phyloP scores from a whole-genome alignment of 2,888 invertebrate genomes.

The Calephelis perditalis region DNA sequence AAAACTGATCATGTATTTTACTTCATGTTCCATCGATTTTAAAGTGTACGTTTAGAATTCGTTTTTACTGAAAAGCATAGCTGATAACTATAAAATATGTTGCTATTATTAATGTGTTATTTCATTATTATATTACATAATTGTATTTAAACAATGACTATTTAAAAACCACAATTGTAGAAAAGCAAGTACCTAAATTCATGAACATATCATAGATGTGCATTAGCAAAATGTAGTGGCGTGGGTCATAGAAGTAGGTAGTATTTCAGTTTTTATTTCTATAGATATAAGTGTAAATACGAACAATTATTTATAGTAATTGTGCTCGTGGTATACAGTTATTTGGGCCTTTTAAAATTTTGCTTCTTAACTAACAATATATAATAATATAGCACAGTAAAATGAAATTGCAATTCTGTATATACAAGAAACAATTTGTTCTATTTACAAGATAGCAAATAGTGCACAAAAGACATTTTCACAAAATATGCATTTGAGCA shows the following conservation, averaged over 20 bases:
- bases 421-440: conserved; percentile 49
- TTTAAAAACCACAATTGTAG: neutral
- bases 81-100: no score
- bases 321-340: conserved; percentile 71
- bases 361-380: conserved; percentile 47
- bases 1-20: no score
- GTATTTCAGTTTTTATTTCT: conserved; percentile 4
- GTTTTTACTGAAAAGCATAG: no score
- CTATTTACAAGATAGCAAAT: conserved; percentile 73
- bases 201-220: neutral
- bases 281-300: conserved; percentile 36
- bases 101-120: no score
- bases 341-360: conserved; percentile 66
- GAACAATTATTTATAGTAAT: conserved; percentile 53
- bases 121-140: no score
- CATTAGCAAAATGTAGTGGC: conserved; percentile 1
- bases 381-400: conserved; percentile 37
- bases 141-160: neutral
- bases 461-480: conserved; percentile 75
- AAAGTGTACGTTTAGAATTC: no score
- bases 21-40: no score
- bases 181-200: no score
- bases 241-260: no score
- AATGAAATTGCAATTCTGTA: conserved; percentile 57
- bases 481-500: conserved; percentile 78